Base-by-base conservation (phyloP, 2,113 vertebrate genomes). In the Andinoacara biseriatus region DNA sequence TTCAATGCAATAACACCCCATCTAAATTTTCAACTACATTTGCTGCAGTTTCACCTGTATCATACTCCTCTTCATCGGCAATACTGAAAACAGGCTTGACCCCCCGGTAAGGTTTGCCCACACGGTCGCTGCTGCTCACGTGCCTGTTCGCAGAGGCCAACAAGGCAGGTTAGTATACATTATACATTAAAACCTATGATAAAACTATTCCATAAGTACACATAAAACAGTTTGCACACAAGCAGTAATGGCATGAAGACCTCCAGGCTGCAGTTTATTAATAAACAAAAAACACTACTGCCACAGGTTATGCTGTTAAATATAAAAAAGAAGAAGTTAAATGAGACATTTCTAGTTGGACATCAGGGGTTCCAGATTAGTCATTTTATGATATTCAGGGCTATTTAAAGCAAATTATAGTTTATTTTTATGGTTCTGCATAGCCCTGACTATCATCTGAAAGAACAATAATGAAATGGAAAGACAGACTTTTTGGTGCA, bases 31-130 rank as follows among this genome's bases (percentile, higher is more conserved):
- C 14, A 24, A 11, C 2, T 7, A 7, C 2, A 1, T 18, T n/a
- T 9, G 10, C 0, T 1, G 6, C 38, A 38, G 1, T 2, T 2
- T 59, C 88, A 99, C 98, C 98, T 90, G 98, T 99, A 85, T 99
- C 98, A 0, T 98, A 99, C 74, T 99, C 98, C 69, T 99, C 98
- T 94, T 99, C 98, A 84, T 99, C 98, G 7, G 96, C 98, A 0
- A 99, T 99, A 92, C 98, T 99, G 95, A 99, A 99, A 26, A 99
- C 98, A 0, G 98, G 98, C 85, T 99, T 99, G 18, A 99, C 98
- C 1, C 98, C 98, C 10, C 98, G 96, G 94, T 99, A 99, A 3
- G 98, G 97, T 89, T 98, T 99, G 76, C 98, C 98, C 5, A 99
- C 95, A 58, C 97, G 94, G 94, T 99, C 98, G 83, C 97, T 99